phyloP scores from a whole-genome alignment of 2,888 invertebrate species.

The Imbricaverruca yamaguchii region DNA sequence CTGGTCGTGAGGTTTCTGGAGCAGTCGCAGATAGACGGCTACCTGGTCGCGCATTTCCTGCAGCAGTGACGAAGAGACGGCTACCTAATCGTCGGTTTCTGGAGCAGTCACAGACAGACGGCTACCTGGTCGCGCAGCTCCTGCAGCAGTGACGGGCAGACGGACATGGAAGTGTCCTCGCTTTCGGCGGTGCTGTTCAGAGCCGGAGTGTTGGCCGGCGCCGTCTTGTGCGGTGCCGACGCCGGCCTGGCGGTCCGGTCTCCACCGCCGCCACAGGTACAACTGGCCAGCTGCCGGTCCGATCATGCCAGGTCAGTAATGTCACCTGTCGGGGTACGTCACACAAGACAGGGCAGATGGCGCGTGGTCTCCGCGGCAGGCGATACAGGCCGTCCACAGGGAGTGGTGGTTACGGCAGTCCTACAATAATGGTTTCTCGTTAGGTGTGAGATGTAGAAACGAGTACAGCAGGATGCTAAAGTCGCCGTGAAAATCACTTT shows the following conservation, averaged over 20 bases:
- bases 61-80: neutral
- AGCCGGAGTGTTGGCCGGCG: neutral
- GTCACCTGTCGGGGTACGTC: too few relatives aligned
- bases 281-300: neutral
- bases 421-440: too few relatives aligned
- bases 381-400: too few relatives aligned
- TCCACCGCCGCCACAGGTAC: neutral
- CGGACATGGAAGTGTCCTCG: neutral
- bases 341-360: too few relatives aligned
- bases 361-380: too few relatives aligned
- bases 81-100: too few relatives aligned
- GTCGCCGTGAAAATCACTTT: too few relatives aligned
- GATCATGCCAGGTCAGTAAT: neutral
- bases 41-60: neutral
- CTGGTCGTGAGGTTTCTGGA: too few relatives aligned
- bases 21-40: too few relatives aligned
- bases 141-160: conserved; percentile 27
- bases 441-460: too few relatives aligned
- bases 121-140: conserved; percentile 24
- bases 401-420: too few relatives aligned
- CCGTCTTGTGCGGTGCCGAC: neutral
- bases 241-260: neutral
- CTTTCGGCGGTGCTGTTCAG: neutral
- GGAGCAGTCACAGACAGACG: neutral
- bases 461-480: too few relatives aligned